phyloP scores from a whole-genome alignment of 2,888 invertebrate genomes.

The Plagodis dolabraria region DNA sequence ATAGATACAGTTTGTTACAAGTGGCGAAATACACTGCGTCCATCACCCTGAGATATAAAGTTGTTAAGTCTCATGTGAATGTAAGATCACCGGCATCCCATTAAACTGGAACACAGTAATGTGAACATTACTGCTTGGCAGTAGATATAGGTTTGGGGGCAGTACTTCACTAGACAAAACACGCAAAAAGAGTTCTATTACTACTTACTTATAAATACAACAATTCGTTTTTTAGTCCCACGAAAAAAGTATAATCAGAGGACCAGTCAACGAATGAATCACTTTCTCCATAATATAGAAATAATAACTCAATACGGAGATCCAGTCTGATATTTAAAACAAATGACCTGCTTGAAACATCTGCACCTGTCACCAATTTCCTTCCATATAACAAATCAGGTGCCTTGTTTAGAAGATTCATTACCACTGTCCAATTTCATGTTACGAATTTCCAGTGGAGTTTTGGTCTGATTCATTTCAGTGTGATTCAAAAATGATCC shows the following conservation, averaged over 20 bases:
- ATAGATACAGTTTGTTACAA: no score
- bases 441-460: slow-evolving; percentile 40
- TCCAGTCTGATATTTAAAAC: slow-evolving; percentile 49
- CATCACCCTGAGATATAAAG: no score
- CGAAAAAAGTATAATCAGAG: neutral
- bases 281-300: slow-evolving; percentile 51
- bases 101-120: no score
- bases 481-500: slow-evolving; percentile 9
- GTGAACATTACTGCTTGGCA: no score
- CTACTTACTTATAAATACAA: no score
- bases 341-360: slow-evolving; percentile 55
- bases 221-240: neutral
- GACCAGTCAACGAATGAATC: slow-evolving; percentile 30
- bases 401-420: slow-evolving; percentile 67
- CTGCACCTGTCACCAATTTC: slow-evolving; percentile 70
- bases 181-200: neutral
- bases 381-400: slow-evolving; percentile 64
- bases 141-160: no score
- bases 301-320: slow-evolving; percentile 67
- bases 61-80: no score
- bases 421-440: slow-evolving; percentile 58
- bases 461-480: no score
- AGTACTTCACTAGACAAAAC: neutral
- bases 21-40: no score
- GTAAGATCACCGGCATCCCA: no score